phyloP scores from a whole-genome alignment of 2,113 vertebrate genomes.

The Centropristis striata region DNA sequence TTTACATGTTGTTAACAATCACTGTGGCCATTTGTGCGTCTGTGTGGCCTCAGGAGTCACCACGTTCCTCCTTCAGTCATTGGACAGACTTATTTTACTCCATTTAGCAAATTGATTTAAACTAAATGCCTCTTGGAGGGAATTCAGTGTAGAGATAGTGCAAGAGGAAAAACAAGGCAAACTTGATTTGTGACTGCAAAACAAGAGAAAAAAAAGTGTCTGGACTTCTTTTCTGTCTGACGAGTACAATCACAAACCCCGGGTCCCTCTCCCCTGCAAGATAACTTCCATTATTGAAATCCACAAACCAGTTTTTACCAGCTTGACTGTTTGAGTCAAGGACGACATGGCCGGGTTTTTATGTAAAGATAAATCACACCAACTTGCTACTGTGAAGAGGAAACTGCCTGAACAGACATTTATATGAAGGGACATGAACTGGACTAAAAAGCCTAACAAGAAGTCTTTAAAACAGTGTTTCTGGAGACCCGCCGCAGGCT shows the following conservation, averaged over 20 bases:
- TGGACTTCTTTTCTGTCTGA: constrained; percentile 7
- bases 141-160: neutral
- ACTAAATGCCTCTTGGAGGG: constrained; percentile 3
- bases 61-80: neutral
- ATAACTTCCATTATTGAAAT: constrained; percentile 26
- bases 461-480: constrained; percentile 15
- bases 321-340: constrained; percentile 26
- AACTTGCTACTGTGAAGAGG: constrained; percentile 39
- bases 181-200: constrained; percentile 10
- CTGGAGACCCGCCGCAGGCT: neutral
- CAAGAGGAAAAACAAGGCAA: neutral
- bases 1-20: constrained; percentile 14
- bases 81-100: constrained; percentile 1
- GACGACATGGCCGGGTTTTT: constrained; percentile 19
- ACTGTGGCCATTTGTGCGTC: constrained; percentile 20
- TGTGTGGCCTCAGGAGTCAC: neutral
- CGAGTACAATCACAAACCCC: neutral
- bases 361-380: constrained; percentile 10
- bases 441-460: constrained; percentile 33
- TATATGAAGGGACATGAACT: constrained; percentile 26
- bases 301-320: constrained; percentile 29
- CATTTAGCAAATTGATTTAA: constrained; percentile 5
- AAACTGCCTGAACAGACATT: constrained; percentile 25
- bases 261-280: neutral
- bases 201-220: neutral